Percentiles rank a stretch among this genome's conserved stretches.
Evolutionary conservation across 2,888 invertebrate species (phyloP).

Genomic region (Venustoraphidia nigricollis): DNA sequence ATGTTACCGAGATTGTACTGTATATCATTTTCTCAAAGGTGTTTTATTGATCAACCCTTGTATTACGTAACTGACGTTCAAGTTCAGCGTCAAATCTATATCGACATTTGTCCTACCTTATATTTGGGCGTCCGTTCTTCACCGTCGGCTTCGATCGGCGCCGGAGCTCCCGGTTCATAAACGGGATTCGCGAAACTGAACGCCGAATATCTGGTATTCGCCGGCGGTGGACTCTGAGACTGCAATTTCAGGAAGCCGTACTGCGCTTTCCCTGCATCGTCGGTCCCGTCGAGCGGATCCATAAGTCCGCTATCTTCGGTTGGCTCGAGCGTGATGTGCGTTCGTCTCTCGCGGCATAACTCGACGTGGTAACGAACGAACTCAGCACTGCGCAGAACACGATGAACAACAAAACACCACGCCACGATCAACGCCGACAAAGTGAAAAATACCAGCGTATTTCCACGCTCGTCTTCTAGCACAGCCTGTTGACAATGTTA

Average conservation of each 20-base stretch:
- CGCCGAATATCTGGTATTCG: constrained; percentile 36
- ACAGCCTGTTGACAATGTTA: constrained; percentile 24
- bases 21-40: too few relatives aligned
- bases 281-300: constrained; percentile 37
- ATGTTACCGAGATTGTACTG: too few relatives aligned
- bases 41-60: too few relatives aligned
- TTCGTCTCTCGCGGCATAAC: constrained; percentile 54
- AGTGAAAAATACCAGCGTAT: constrained; percentile 76
- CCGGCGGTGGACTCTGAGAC: constrained; percentile 39
- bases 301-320: constrained; percentile 71
- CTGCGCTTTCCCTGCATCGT: constrained; percentile 35
- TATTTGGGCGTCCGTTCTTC: not conserved
- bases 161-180: constrained; percentile 56
- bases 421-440: constrained; percentile 63
- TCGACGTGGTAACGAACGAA: constrained; percentile 72
- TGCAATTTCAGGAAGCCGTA: constrained; percentile 67
- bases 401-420: constrained; percentile 62
- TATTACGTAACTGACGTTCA: too few relatives aligned
- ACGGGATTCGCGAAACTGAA: constrained; percentile 75
- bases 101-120: constrained; percentile 11
- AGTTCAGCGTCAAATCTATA: constrained; percentile 24
- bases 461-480: constrained; percentile 59
- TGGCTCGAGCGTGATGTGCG: constrained; percentile 67
- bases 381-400: constrained; percentile 60
- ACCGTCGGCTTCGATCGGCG: constrained; percentile 23